phyloP scores from a whole-genome alignment of 2,888 invertebrate species.

The Synanthedon andrenaeformis region DNA sequence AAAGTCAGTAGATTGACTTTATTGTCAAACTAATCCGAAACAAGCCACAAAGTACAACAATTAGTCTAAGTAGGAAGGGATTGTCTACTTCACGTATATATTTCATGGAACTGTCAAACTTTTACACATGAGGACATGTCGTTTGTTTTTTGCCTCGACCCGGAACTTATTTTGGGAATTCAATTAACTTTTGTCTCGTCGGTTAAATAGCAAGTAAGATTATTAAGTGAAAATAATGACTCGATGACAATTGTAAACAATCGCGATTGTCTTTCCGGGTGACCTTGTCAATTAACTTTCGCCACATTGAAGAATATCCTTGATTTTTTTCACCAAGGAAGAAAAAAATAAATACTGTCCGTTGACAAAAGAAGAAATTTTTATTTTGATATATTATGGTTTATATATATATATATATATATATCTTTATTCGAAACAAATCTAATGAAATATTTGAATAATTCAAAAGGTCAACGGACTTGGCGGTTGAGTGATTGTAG shows the following conservation, averaged over 20 bases:
- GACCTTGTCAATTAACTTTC: slow-evolving; percentile 19
- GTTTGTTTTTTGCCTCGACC: slow-evolving; percentile 17
- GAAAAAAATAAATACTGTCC: not conserved
- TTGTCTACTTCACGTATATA: not conserved
- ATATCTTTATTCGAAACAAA: too few species aligned
- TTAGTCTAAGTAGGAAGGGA: not conserved
- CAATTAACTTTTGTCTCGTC: not conserved
- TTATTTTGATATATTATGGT: too few species aligned
- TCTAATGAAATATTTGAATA: too few species aligned
- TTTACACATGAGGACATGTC: slow-evolving; percentile 4
- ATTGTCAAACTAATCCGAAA: too few species aligned
- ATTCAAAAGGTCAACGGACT: too few species aligned
- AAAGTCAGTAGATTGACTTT: too few species aligned
- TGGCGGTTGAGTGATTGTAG: too few species aligned
- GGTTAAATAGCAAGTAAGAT: not conserved
- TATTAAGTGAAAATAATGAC: not conserved
- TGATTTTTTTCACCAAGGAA: not conserved
- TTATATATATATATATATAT: too few species aligned
- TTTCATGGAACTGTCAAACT: not conserved
- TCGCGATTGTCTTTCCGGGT: slow-evolving; percentile 25
- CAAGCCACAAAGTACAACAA: too few species aligned
- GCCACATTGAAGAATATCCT: not conserved
- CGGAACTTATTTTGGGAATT: slow-evolving; percentile 17
- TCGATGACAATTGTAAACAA: not conserved
- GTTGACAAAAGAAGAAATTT: too few species aligned